Evolutionary conservation across 1,140 invertebrate species (phyloP).

Genomic region (Neoseiulus cucumeris): DNA sequence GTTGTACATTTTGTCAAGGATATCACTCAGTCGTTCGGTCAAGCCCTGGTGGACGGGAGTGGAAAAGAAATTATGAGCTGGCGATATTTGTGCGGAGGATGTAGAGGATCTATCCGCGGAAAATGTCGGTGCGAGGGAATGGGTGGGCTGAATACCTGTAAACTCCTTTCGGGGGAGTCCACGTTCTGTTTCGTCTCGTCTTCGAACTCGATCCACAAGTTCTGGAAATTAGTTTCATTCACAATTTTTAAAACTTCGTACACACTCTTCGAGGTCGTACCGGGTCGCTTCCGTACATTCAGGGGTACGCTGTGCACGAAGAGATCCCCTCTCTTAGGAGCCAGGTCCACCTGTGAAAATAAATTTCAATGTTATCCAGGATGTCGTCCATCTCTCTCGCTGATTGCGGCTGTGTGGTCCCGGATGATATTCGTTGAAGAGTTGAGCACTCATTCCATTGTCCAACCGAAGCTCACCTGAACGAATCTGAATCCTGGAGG

Average conservation of each 20-base stretch:
- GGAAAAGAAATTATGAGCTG: too few species aligned
- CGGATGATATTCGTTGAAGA: too few species aligned
- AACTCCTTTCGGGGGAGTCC: background rate
- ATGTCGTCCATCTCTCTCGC: too few species aligned
- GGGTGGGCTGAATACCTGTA: background rate
- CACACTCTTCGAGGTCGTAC: background rate
- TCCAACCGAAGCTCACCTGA: background rate
- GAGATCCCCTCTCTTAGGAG: background rate
- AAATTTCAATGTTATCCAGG: background rate
- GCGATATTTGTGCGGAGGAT: too few species aligned
- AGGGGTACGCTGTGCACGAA: background rate
- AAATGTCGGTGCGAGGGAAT: too few species aligned
- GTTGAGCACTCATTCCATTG: too few species aligned
- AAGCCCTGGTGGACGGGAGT: background rate
- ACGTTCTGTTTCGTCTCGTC: background rate
- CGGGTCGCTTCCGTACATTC: background rate
- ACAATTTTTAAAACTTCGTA: background rate
- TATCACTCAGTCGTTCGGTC: background rate
- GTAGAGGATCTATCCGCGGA: too few species aligned
- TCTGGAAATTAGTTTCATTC: background rate
- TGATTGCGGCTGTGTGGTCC: too few species aligned
- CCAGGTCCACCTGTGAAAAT: background rate
- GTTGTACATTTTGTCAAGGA: conserved; percentile 3
- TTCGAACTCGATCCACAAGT: background rate
- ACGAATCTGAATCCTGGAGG: background rate